A percentile compares a stretch with the other conserved stretches of the same genome.
Evolutionary conservation across 2,888 invertebrate genomes (phyloP).

Genomic region (Eupithecia pulchellata): DNA sequence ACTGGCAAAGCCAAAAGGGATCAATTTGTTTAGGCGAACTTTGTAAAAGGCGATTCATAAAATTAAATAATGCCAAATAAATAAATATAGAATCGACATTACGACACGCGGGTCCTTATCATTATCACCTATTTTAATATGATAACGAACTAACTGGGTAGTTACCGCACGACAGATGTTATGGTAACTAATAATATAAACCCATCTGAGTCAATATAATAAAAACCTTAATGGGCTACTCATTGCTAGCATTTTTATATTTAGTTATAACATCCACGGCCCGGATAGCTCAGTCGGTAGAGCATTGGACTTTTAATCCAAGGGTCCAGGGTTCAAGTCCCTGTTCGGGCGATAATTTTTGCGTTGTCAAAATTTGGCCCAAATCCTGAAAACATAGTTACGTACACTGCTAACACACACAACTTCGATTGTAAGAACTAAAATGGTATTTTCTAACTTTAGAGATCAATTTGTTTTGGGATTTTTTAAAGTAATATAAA

Average conservation of each 20-base stretch:
- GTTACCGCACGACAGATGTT: background rate
- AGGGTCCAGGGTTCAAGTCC: conserved; percentile 92
- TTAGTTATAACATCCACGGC: conserved; percentile 55
- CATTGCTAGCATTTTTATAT: conserved; percentile 1
- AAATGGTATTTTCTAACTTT: no score
- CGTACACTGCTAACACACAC: background rate
- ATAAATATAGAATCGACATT: background rate
- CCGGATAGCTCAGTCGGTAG: conserved; percentile 91
- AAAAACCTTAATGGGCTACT: background rate
- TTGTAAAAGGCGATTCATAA: background rate
- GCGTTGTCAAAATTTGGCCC: background rate
- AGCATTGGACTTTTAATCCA: conserved; percentile 92
- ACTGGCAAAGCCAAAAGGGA: background rate
- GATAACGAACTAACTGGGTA: background rate
- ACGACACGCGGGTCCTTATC: background rate
- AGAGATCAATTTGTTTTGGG: no score
- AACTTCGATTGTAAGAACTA: background rate
- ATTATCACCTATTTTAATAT: background rate
- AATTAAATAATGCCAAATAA: background rate
- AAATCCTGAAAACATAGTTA: background rate
- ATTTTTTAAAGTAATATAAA: no score
- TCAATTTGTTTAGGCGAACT: background rate
- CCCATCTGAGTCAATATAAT: background rate
- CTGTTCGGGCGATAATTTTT: conserved; percentile 86
- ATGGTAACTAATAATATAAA: background rate